A percentile compares a stretch with the other conserved stretches of the same genome.
Evolutionary conservation across 2,888 invertebrate genomes (phyloP).

Genomic region (Pristionchus mayeri): DNA sequence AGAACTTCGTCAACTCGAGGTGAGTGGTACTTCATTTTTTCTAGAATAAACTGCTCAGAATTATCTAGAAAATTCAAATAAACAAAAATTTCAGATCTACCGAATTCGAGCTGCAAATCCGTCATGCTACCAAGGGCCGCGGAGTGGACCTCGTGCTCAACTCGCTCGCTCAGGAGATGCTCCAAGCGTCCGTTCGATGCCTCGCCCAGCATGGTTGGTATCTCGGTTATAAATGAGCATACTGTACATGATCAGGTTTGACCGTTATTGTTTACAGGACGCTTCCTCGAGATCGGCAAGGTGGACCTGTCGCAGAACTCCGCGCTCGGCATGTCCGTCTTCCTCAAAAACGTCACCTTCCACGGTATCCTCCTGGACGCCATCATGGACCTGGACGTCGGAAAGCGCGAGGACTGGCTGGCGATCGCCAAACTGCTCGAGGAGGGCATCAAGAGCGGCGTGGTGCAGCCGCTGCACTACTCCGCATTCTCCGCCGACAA

Average conservation of each 20-base stretch:
- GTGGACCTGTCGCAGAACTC: conserved; percentile 94
- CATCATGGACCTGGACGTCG: conserved; percentile 84
- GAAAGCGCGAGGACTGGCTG: conserved; percentile 79
- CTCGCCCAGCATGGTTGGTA: conserved; percentile 91
- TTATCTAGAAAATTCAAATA: background rate
- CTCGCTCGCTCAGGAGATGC: conserved; percentile 94
- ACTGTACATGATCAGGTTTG: too few relatives aligned
- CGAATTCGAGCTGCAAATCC: conserved; percentile 91
- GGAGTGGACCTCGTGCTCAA: conserved; percentile 93
- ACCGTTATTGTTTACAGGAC: too few relatives aligned
- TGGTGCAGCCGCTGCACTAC: conserved; percentile 90
- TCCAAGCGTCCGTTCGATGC: conserved; percentile 93
- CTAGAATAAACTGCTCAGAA: background rate
- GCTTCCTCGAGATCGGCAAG: conserved; percentile 98
- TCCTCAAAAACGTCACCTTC: conserved; percentile 95
- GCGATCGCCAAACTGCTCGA: conserved; percentile 85
- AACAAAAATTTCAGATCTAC: conserved; percentile 83
- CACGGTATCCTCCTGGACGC: conserved; percentile 96
- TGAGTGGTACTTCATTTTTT: background rate
- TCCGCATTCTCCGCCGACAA: conserved; percentile 86
- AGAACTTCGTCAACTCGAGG: conserved; percentile 63
- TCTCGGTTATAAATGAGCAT: too few relatives aligned
- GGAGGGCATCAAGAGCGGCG: conserved; percentile 89
- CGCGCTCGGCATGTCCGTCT: conserved; percentile 91
- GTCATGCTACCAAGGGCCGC: conserved; percentile 83